Evolutionary conservation across 2,113 vertebrate genomes (phyloP), one percentile per base, ranked within the genome.

Genomic region (Piliocolobus tephrosceles): DNA sequence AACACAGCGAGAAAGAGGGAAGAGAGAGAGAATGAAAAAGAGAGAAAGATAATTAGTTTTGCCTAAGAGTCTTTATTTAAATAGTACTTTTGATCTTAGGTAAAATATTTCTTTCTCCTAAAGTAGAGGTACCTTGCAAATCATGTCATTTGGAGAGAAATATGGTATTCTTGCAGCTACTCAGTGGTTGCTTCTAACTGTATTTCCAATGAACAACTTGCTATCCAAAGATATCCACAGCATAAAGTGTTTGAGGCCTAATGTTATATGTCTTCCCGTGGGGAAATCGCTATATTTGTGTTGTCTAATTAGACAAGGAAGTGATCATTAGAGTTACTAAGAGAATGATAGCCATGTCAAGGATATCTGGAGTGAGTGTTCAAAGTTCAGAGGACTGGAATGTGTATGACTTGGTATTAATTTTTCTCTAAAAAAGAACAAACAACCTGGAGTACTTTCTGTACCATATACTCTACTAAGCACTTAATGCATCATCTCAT

Each of bases 291-390:
- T 91, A 30, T 64, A 43, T 64, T 81, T 87, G 76, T 61, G 86
- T 43, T 92, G 23, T 43, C 55, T 95, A 58, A 76, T 73, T 90
- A 40, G 38, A 64, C 4, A 73, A 9, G 84, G 64, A 88, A 75
- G 66, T 70, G 66, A 78, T 95, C 78, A 80, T 85, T 57, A 78
- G 32, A 52, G 66, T 88, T 84, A 81, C 45, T 50, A 38, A 95
- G 32, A 91, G 45, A 88, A 80, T 95, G 92, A 93, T 32, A 95
- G 68, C 17, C 16, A 84, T 32, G 14, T 83, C 82, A 88, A 95
- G 57, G 43, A 61, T 93, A 73, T 90, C 75, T 75, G 70, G 55
- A 85, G 47, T 50, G 18, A 97, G 72, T 91, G n/a, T 88, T 95
- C 81, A 84, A 55, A 78, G 50, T 82, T 91, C 64, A 96, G 75